These are phyloP conservation scores for Ophion slaviceki DNA, from an alignment of 2,888 invertebrate genomes.

Conservation along the genomic window DNA sequence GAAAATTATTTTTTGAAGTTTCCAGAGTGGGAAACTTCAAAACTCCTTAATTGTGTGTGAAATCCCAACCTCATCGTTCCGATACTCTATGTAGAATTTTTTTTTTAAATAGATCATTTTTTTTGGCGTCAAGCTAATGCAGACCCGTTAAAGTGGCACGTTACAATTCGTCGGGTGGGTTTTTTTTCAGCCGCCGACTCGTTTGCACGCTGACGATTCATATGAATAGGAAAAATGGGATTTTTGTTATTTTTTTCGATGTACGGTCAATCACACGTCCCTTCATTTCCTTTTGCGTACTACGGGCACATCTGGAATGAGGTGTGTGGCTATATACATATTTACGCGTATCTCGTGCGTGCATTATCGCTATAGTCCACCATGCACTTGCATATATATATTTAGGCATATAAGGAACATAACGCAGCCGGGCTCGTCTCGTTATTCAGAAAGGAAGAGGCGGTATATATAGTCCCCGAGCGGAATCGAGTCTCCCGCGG, in stretches of 20 bases:
- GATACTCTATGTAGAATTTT: no score
- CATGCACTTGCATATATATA: conserved; percentile 6
- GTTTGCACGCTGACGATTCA: no score
- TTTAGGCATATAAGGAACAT: conserved; percentile 24
- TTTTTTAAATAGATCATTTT: no score
- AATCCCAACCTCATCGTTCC: no score
- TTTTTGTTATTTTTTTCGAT: not conserved
- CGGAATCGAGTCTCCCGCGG: conserved; percentile 63
- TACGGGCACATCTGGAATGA: not conserved
- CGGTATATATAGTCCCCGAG: conserved; percentile 40
- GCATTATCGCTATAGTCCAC: conserved; percentile 1
- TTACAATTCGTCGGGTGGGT: no score
- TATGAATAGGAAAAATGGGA: not conserved
- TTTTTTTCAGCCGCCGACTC: no score
- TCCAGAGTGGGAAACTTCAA: no score
- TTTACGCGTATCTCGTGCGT: not conserved
- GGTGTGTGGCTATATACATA: not conserved
- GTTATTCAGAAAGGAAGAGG: conserved; percentile 63
- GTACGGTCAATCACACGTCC: conserved; percentile 13
- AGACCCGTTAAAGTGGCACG: no score
- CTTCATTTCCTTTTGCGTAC: not conserved
- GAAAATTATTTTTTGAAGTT: no score
- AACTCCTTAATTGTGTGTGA: no score
- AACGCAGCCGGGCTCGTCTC: conserved; percentile 52
- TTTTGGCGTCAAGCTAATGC: no score